Conservation (phyloP, 2,797 vertebrate genomes). For the Alcedo atthis region DNA sequence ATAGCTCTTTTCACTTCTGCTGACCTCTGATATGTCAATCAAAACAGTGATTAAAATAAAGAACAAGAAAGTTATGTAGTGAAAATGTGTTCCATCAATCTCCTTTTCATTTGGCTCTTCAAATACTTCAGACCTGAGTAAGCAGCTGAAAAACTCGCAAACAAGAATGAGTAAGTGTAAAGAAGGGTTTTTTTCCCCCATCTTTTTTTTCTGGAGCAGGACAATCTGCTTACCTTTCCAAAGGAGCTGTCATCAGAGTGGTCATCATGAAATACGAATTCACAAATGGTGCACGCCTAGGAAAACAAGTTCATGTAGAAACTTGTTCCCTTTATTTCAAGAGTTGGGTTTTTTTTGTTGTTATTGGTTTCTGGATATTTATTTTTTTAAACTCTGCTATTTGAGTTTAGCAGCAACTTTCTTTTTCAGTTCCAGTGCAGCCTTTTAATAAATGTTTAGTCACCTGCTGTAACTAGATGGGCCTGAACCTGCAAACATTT, state of each 20-base stretch:
- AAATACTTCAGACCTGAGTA: slow-evolving; percentile 61
- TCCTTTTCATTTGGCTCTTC: slow-evolving; percentile 68
- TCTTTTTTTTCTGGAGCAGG: slow-evolving; percentile 18
- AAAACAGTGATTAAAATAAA: slow-evolving; percentile 53
- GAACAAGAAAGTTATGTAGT: neutral
- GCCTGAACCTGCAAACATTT: slow-evolving; percentile 4
- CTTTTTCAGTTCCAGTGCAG: neutral
- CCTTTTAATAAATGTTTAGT: slow-evolving; percentile 1
- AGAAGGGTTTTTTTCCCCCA: neutral
- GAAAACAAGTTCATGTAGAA: slow-evolving; percentile 27
- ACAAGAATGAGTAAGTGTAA: slow-evolving; percentile 65
- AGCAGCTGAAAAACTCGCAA: slow-evolving; percentile 69
- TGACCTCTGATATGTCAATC: slow-evolving; percentile 61
- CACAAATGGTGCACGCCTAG: slow-evolving; percentile 30
- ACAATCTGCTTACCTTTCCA: slow-evolving; percentile 69
- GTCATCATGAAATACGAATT: slow-evolving; percentile 63
- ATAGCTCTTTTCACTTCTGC: slow-evolving; percentile 48
- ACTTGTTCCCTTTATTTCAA: slow-evolving; percentile 14
- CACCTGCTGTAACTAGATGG: neutral
- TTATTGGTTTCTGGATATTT: neutral
- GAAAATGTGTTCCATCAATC: slow-evolving; percentile 57
- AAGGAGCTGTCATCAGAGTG: slow-evolving; percentile 66
- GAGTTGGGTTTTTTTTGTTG: too few relatives aligned
- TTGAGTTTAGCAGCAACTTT: slow-evolving; percentile 30
- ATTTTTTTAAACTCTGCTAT: neutral